phyloP scores from a whole-genome alignment of 2,797 vertebrate genomes.

The Echeneis naucrates region DNA sequence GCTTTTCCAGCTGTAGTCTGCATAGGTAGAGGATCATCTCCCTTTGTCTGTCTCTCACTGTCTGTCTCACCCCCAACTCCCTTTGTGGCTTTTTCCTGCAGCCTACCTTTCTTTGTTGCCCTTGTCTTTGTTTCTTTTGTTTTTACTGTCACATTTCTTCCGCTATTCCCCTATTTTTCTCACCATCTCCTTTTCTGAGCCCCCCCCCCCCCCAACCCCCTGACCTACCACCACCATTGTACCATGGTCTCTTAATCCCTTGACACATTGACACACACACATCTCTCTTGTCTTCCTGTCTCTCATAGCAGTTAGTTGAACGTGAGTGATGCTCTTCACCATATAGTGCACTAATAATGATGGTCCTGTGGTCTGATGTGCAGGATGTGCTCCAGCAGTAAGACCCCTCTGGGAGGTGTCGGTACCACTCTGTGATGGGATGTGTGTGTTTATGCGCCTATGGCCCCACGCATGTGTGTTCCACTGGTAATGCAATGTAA shows the following conservation, averaged over 20 bases:
- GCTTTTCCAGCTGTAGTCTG: slow-evolving; percentile 62
- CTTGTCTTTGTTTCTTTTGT: slow-evolving; percentile 47
- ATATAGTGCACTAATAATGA: slow-evolving; percentile 66
- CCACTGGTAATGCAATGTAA: slow-evolving; percentile 71
- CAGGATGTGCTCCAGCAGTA: slow-evolving; percentile 67
- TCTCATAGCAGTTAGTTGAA: slow-evolving; percentile 48
- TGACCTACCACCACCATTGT: too few relatives aligned
- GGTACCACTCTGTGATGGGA: slow-evolving; percentile 68
- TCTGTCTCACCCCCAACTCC: slow-evolving; percentile 36
- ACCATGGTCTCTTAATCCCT: slow-evolving; percentile 46
- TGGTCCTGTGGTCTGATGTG: slow-evolving; percentile 60
- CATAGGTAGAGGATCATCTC: slow-evolving; percentile 66
- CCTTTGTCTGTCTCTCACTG: slow-evolving; percentile 65
- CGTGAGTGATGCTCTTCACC: slow-evolving; percentile 52
- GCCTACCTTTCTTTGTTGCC: slow-evolving; percentile 53
- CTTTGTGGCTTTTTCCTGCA: slow-evolving; percentile 58
- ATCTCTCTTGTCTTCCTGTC: slow-evolving; percentile 43
- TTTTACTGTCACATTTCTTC: slow-evolving; percentile 32
- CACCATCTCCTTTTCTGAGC: not conserved
- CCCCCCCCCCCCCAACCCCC: not conserved
- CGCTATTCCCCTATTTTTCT: slow-evolving; percentile 9
- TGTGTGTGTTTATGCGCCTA: slow-evolving; percentile 42
- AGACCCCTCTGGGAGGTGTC: slow-evolving; percentile 75
- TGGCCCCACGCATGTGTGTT: slow-evolving; percentile 51
- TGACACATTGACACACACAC: not conserved